Percentiles rank a stretch among this genome's conserved stretches.
phyloP scores from a whole-genome alignment of 2,113 vertebrate genomes.

The Lepus europaeus region DNA sequence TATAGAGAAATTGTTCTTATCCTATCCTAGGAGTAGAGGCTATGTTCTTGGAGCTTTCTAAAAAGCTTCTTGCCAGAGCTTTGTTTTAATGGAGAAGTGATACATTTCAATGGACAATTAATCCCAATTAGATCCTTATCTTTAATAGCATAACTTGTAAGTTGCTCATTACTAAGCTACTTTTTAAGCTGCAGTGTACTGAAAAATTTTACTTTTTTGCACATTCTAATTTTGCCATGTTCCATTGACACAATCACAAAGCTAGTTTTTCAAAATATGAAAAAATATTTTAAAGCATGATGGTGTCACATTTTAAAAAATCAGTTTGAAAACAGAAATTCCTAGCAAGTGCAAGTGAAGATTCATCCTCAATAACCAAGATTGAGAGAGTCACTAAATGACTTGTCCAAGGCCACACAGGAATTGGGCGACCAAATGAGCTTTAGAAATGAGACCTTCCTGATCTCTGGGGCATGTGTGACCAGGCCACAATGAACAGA shows the following conservation, averaged over 20 bases:
- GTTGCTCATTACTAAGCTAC: background rate
- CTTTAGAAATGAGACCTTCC: constrained; percentile 63
- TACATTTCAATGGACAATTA: background rate
- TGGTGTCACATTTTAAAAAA: background rate
- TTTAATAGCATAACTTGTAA: background rate
- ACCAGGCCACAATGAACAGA: constrained; percentile 57
- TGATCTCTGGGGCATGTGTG: constrained; percentile 32
- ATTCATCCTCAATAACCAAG: constrained; percentile 39
- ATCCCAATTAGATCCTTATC: constrained; percentile 19
- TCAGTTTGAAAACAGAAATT: background rate
- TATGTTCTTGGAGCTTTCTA: background rate
- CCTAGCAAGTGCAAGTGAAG: background rate
- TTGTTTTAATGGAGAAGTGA: background rate
- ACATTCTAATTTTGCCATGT: background rate
- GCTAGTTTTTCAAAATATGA: background rate
- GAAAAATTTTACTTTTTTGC: background rate
- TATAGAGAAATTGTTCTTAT: background rate
- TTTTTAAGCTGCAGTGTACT: background rate
- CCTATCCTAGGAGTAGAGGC: background rate
- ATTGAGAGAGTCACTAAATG: constrained; percentile 45
- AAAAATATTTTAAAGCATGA: background rate
- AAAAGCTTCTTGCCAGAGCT: background rate
- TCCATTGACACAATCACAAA: background rate
- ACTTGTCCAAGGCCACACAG: constrained; percentile 69
- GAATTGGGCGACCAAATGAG: constrained; percentile 57